A percentile compares a stretch with the other conserved stretches of the same genome.
These are phyloP conservation scores for Vespertilio murinus DNA, from an alignment of 2,797 vertebrate genomes.

Conservation along the genomic window DNA sequence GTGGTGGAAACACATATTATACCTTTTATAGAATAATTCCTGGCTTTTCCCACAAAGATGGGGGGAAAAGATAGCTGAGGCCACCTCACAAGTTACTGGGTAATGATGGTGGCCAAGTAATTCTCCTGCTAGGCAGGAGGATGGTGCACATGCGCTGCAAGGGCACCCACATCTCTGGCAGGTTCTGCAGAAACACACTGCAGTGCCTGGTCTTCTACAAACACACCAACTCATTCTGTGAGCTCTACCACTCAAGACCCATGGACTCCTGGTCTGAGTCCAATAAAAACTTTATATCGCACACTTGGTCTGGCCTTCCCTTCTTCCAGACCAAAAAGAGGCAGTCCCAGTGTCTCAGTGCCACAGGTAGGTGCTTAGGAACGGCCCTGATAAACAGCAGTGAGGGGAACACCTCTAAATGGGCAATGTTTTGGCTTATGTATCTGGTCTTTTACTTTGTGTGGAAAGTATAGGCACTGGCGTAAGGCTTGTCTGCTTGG, in stretches of 20 bases:
- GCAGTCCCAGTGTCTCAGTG: neutral
- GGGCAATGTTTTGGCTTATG: neutral
- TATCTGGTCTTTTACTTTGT: neutral
- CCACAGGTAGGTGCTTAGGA: neutral
- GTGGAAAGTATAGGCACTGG: neutral
- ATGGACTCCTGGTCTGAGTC: conserved; percentile 88
- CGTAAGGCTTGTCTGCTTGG: neutral
- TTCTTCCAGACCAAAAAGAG: neutral
- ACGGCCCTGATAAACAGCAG: neutral
- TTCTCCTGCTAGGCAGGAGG: conserved; percentile 90
- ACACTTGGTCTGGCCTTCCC: neutral
- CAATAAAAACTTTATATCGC: neutral
- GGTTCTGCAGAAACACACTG: conserved; percentile 92
- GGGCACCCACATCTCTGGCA: conserved; percentile 93
- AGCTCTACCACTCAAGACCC: conserved; percentile 81
- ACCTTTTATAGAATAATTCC: neutral
- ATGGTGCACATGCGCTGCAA: conserved; percentile 91
- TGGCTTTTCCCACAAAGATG: conserved; percentile 36
- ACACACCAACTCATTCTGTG: conserved; percentile 90
- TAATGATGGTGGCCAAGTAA: conserved; percentile 90
- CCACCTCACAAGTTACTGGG: conserved; percentile 88
- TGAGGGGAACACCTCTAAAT: neutral
- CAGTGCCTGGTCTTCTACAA: conserved; percentile 92
- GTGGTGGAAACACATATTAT: neutral
- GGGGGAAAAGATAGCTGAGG: conserved; percentile 88